A percentile compares a stretch with the other conserved stretches of the same genome.
Conservation (phyloP, 2,113 vertebrate genomes). For the Serilophus lunatus region DNA sequence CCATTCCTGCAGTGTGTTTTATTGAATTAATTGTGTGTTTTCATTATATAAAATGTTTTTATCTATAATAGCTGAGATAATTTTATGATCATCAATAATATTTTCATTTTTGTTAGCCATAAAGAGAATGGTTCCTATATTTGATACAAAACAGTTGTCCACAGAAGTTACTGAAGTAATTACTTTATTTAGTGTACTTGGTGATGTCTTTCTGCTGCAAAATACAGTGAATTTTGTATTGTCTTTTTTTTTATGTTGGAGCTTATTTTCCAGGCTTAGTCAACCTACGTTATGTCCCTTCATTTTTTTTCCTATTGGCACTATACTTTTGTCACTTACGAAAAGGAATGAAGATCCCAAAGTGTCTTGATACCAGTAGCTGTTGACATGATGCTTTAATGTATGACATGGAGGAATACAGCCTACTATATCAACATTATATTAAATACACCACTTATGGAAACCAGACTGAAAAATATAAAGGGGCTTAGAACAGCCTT, state of each 20-base stretch:
- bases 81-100: not conserved
- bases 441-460: not conserved
- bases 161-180: not conserved
- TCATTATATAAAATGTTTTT: not conserved
- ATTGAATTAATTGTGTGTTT: not conserved
- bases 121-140: not conserved
- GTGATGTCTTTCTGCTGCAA: not conserved
- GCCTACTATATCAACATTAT: not conserved
- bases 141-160: not conserved
- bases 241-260: not conserved
- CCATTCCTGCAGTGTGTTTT: not conserved
- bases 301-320: not conserved
- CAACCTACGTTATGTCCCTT: not conserved
- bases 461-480: not conserved
- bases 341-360: not conserved
- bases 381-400: not conserved
- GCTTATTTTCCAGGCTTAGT: not conserved
- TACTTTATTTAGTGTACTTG: not conserved
- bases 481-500: not conserved
- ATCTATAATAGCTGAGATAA: not conserved
- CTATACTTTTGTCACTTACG: not conserved
- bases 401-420: not conserved
- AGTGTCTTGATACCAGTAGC: not conserved
- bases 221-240: rapidly evolving
- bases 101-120: not conserved